phyloP scores from a whole-genome alignment of 2,797 vertebrate genomes.

The Lindbergichthys nudifrons region DNA sequence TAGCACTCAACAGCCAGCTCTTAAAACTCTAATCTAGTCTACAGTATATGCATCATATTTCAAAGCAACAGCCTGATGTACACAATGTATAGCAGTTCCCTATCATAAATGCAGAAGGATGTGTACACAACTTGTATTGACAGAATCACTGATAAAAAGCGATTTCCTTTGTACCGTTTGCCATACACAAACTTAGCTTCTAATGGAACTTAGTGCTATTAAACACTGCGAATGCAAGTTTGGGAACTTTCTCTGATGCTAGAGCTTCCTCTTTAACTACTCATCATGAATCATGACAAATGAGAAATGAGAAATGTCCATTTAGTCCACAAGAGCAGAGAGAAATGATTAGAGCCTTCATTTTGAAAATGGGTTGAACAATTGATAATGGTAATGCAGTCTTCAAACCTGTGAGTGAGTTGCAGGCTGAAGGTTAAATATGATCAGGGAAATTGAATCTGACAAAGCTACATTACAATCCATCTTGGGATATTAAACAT shows the following conservation, averaged over 20 bases:
- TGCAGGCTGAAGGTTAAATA: constrained; percentile 84
- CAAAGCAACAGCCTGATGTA: not conserved
- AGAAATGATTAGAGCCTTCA: constrained; percentile 56
- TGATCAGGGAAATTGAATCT: constrained; percentile 84
- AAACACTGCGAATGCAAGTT: constrained; percentile 17
- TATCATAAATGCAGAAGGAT: not conserved
- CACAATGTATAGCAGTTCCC: not conserved
- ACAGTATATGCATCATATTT: not conserved
- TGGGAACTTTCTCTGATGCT: constrained; percentile 6
- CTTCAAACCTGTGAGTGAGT: constrained; percentile 80
- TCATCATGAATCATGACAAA: constrained; percentile 41
- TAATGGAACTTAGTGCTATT: not conserved
- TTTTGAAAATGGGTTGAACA: constrained; percentile 66
- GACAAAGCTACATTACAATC: constrained; percentile 88
- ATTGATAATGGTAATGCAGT: constrained; percentile 75
- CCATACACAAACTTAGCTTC: not conserved
- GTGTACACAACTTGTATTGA: not conserved
- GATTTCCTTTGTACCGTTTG: not conserved
- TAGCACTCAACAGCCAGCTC: not conserved
- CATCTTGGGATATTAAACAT: constrained; percentile 89
- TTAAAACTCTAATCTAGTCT: not conserved
- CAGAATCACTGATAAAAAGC: not conserved
- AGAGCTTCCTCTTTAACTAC: constrained; percentile 22
- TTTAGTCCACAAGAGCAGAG: constrained; percentile 33
- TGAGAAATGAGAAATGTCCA: constrained; percentile 51